Conservation (phyloP, 2,113 vertebrate species). For the Mohoua ochrocephala region DNA sequence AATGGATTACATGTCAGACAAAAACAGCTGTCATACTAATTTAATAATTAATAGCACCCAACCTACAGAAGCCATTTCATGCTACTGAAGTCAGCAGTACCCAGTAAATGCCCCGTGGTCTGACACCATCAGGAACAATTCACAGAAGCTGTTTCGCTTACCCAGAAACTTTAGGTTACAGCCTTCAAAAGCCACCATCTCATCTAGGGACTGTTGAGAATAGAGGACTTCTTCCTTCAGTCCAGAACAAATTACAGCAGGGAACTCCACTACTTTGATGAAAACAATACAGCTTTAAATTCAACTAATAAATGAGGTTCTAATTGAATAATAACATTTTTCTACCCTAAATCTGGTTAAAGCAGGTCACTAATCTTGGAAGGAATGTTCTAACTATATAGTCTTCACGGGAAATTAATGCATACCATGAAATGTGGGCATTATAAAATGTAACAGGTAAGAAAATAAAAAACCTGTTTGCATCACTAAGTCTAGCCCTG, state of each 20-base stretch:
- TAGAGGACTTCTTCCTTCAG: not conserved
- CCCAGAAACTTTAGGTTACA: not conserved
- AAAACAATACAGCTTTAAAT: not conserved
- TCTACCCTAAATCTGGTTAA: not conserved
- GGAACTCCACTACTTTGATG: not conserved
- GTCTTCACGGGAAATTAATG: not conserved
- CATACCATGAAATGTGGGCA: not conserved
- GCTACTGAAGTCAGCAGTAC: not conserved
- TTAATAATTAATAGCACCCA: not conserved
- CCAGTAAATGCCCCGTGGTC: accelerated
- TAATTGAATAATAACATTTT: not conserved
- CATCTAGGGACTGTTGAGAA: not conserved
- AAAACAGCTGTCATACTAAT: not conserved
- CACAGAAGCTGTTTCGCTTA: not conserved
- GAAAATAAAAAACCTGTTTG: not conserved
- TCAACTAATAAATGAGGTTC: not conserved
- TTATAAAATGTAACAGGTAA: not conserved
- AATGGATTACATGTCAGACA: not conserved
- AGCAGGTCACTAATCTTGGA: not conserved
- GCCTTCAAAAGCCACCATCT: not conserved
- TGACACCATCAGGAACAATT: not conserved
- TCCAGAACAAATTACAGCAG: not conserved
- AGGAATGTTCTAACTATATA: not conserved
- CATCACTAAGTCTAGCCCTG: not conserved
- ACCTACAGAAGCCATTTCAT: not conserved